Percentiles rank a stretch among this genome's conserved stretches.
phyloP scores from a whole-genome alignment of 2,113 vertebrate genomes.

The Clarias gariepinus region DNA sequence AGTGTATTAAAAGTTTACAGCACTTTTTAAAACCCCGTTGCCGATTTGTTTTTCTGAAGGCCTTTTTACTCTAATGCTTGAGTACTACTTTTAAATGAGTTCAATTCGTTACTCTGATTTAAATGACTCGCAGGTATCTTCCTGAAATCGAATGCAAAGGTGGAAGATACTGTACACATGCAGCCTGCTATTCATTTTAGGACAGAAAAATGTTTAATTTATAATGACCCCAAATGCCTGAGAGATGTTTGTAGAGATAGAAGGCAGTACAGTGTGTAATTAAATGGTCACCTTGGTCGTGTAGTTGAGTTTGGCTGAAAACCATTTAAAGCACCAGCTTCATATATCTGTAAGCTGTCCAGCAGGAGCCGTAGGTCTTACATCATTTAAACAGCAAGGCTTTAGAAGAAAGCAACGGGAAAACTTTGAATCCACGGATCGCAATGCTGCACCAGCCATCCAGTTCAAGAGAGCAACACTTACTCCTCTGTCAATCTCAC shows the following conservation, averaged over 20 bases:
- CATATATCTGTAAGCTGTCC: not conserved
- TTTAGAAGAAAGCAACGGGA: not conserved
- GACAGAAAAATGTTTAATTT: not conserved
- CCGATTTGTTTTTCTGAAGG: conserved; percentile 9
- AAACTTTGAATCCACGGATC: not conserved
- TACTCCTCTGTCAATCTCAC: not conserved
- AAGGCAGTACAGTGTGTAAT: not conserved
- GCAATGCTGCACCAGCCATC: too few species aligned
- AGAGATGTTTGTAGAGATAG: not conserved
- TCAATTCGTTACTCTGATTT: not conserved
- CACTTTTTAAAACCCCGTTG: not conserved
- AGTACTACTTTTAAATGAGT: not conserved
- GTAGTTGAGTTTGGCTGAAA: not conserved
- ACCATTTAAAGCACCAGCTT: not conserved
- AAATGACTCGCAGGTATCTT: not conserved
- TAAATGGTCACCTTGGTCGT: not conserved
- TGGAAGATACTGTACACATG: not conserved
- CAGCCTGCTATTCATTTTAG: not conserved
- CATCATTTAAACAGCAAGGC: not conserved
- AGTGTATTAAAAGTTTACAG: not conserved
- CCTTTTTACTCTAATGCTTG: conserved; percentile 8
- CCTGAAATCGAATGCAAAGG: not conserved
- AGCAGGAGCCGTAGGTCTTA: not conserved
- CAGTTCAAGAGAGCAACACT: not conserved
- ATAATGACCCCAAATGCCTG: not conserved